Evolutionary conservation across 2,888 invertebrate genomes (phyloP).

Genomic region (Eremobia ochroleuca): DNA sequence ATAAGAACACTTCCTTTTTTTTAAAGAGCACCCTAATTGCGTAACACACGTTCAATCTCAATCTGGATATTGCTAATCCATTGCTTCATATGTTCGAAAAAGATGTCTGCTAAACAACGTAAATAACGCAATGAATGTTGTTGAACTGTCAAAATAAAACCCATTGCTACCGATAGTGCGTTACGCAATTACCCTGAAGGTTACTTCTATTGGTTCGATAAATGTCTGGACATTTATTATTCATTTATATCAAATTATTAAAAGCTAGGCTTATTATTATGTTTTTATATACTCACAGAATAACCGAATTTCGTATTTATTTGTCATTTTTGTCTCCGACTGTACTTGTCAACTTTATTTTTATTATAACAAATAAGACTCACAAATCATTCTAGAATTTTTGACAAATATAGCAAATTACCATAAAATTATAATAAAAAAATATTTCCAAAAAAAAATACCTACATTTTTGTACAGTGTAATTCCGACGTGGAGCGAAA

Average conservation of each 20-base stretch:
- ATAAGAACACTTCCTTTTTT: background rate
- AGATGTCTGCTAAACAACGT: no score
- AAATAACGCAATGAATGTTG: no score
- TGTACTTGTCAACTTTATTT: background rate
- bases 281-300: background rate
- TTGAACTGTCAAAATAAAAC: no score
- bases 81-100: no score
- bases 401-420: conserved; percentile 32
- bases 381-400: conserved; percentile 38
- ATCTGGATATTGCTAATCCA: no score
- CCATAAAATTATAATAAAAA: conserved; percentile 25
- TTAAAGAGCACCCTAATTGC: no score
- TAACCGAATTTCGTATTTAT: background rate
- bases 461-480: conserved; percentile 17
- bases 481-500: conserved; percentile 6
- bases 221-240: background rate
- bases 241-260: background rate
- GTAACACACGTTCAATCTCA: no score
- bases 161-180: no score
- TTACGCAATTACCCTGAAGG: no score
- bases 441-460: background rate
- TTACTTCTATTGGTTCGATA: background rate
- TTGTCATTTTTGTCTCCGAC: background rate
- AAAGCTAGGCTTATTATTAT: background rate
- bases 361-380: conserved; percentile 26